Evolutionary conservation across 2,797 vertebrate genomes (phyloP), one percentile per base, ranked within the genome.

Genomic region (Pseudochirops cupreus): DNA sequence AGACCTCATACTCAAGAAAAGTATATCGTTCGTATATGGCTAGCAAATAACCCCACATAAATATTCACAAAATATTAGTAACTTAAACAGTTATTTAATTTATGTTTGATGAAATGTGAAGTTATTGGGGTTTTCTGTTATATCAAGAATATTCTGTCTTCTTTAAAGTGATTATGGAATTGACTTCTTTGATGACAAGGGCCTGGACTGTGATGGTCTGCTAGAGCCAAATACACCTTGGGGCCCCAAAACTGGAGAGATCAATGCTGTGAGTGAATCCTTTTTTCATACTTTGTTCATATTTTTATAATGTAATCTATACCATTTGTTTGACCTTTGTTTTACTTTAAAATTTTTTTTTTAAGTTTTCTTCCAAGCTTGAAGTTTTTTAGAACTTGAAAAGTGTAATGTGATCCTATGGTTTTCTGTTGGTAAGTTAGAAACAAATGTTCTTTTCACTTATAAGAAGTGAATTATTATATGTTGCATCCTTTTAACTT

Each of bases 211-310:
- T 97, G 99, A 99, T 67, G 98, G 99, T 95, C 98, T 99, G 28
- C 92, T 99, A 97, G 99, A 99, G 96, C 99, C 99, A 28, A 99
- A 98, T 2, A 97, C 99, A 5, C 98, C 99, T 0, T 99, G 99
- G 98, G 98, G 99, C 57, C 99, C 98, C 92, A 99, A 99, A 98
- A 97, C 98, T 57, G 99, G 98, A 97, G 99, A 99, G 95, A 98
- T 99, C 92, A 99, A 99, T 97, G 98, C 99, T 92, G 99, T 99
- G 95, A 99, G 99, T 99, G 93, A 91, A 82, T 93, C 94, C 3
- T 98, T 33, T 91, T 91, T 1, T 92, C 95, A 57, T 91, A 90
- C 90, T 95, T 91, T 53, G 0, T 1, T 39, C 26, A 9, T 10
- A 52, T 74, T 87, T 87, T 87, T 13, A 39, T 39, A 24, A 82